Evolutionary conservation across 1,140 invertebrate species (phyloP).

Genomic region (Aleiodes sp.): DNA sequence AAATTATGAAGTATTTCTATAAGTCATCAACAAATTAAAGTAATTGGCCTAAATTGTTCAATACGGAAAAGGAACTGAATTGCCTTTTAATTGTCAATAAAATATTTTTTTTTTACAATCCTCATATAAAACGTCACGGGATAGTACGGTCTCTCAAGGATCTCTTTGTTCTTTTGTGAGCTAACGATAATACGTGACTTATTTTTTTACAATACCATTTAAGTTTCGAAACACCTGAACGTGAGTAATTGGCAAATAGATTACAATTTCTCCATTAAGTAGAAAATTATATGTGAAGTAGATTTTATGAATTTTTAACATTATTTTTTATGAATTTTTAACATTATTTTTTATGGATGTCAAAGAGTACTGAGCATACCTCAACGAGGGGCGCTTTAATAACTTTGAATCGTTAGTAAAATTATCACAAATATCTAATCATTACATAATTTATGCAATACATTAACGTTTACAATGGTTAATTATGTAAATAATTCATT

Average conservation of each 20-base stretch:
- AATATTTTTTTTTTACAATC: background rate
- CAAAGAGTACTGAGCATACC: too few species aligned
- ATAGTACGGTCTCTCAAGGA: constrained; percentile 51
- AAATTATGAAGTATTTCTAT: background rate
- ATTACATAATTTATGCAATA: constrained; percentile 12
- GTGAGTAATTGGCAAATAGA: constrained; percentile 48
- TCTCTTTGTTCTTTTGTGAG: constrained; percentile 57
- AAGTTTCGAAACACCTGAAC: constrained; percentile 48
- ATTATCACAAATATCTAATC: constrained; percentile 8
- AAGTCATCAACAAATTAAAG: background rate
- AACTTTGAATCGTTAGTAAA: background rate
- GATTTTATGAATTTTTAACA: too few species aligned
- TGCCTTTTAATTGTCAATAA: background rate
- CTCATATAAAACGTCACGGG: too few species aligned
- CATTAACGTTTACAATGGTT: constrained; percentile 3
- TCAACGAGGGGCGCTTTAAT: background rate
- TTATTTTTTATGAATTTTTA: too few species aligned
- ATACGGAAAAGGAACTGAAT: background rate
- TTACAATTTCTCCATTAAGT: background rate
- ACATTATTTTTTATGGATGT: too few species aligned
- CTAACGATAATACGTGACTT: background rate
- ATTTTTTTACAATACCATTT: background rate
- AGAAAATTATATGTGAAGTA: too few species aligned
- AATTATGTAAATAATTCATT: constrained; percentile 3
- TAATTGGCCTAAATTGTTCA: background rate